Base-by-base conservation (phyloP, 1,140 invertebrate genomes). In the Lithobius niger region DNA sequence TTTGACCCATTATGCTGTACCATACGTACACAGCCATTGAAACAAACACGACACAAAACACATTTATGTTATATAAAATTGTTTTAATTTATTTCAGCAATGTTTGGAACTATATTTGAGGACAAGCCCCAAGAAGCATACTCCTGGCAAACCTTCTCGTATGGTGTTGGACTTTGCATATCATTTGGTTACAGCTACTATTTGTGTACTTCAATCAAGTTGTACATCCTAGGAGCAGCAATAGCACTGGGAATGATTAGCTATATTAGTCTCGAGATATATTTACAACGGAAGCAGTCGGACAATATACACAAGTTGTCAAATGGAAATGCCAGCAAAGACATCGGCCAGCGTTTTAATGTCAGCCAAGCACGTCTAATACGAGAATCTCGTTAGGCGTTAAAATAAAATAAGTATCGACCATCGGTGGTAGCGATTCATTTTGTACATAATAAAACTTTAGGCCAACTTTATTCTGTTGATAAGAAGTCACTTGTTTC, bases 181-280 rank as follows among this genome's bases (percentile, higher is more conserved):
- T 47, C 44, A 21, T 47, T 47, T 22, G 44, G 44, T 21, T 47
- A 47, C 19, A 47, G 44, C 22, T 47, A 47, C 22, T 47, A 47
- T 22, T 47, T 47, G 19, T 47, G 44, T 22, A 21, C 22, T 21
- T 13, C 10, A 10, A 22, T 21, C 10, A 47, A 47, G 22, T 10
- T 47, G 15, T 47, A 47, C 19, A 47, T 47, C 10, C 22, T 47
- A 21, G 44, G 13, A 10, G 44, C 13, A 10, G 44, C 19, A 6
- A 47, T 47, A 13, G 15, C 6, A 6, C 13, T 21, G 10, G 19
- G 15, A 6, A 47, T 47, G 44, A 13, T 47, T 6, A 47, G 44
- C 19, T 47, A 47, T 22, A 15, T 15, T 21, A 21, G 10, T 47
- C 22, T 47, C 13, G 44, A 47, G 22, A 18, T 47, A 15, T 21